A percentile compares a stretch with the other conserved stretches of the same genome.
Evolutionary conservation across 2,797 vertebrate genomes (phyloP).

Genomic region (Enteromius paludinosus): DNA sequence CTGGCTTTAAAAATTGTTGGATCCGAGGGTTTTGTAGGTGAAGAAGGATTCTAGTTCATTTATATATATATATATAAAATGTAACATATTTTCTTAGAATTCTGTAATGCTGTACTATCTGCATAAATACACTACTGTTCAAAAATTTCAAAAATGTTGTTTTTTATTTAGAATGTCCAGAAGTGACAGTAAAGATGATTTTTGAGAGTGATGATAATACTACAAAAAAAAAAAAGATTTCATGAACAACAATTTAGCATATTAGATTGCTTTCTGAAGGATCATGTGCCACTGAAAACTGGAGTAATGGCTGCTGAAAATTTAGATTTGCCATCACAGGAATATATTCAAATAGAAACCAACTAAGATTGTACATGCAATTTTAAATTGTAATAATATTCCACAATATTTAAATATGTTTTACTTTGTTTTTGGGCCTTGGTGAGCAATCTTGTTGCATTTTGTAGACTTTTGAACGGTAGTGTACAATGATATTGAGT

Average conservation of each 20-base stretch:
- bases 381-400: background rate
- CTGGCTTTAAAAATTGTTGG: conserved; percentile 88
- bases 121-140: background rate
- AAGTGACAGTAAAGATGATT: background rate
- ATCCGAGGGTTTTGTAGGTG: conserved; percentile 85
- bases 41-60: conserved; percentile 40
- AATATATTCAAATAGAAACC: background rate
- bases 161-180: background rate
- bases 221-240: background rate
- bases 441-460: background rate
- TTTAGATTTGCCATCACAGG: background rate
- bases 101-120: background rate
- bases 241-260: background rate
- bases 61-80: background rate
- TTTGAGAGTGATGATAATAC: background rate
- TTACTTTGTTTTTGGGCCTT: background rate
- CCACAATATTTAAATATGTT: background rate
- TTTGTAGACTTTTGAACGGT: background rate
- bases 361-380: background rate
- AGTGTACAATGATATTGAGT: background rate
- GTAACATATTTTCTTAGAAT: background rate
- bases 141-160: background rate
- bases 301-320: background rate
- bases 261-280: background rate
- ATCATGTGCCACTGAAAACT: background rate